Conservation (phyloP, 2,888 invertebrate species). For the Agriopis aurantiaria region DNA sequence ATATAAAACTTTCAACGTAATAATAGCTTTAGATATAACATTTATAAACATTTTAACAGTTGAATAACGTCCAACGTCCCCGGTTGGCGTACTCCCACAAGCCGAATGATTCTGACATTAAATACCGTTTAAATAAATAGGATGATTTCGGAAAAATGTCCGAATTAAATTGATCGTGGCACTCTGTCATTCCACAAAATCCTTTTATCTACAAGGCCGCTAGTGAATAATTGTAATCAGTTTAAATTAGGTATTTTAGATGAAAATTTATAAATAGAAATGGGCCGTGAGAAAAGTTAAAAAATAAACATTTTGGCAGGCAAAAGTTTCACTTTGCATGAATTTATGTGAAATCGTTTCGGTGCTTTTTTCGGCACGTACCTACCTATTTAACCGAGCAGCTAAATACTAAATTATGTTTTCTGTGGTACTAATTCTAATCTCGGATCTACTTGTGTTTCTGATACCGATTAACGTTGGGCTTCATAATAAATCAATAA, state of each 20-base stretch:
- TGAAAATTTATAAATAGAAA: not conserved
- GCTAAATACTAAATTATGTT: too few species aligned
- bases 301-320: not conserved
- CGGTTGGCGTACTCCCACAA: slow-evolving; percentile 53
- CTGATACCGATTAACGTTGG: too few species aligned
- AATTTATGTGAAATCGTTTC: too few species aligned
- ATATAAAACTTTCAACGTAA: too few species aligned
- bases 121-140: slow-evolving; percentile 49
- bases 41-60: not conserved
- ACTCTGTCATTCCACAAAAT: slow-evolving; percentile 42
- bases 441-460: too few species aligned
- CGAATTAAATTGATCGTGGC: slow-evolving; percentile 39
- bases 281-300: not conserved
- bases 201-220: slow-evolving; percentile 30
- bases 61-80: slow-evolving; percentile 19
- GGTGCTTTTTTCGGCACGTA: too few species aligned
- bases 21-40: too few species aligned
- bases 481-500: too few species aligned
- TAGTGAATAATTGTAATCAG: slow-evolving; percentile 10
- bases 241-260: slow-evolving; percentile 2
- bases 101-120: slow-evolving; percentile 39
- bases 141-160: slow-evolving; percentile 46
- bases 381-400: too few species aligned
- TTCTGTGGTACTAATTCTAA: too few species aligned
- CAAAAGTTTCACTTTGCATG: too few species aligned